Evolutionary conservation across 1,140 invertebrate species (phyloP).

Genomic region (Diabrotica virgifera): DNA sequence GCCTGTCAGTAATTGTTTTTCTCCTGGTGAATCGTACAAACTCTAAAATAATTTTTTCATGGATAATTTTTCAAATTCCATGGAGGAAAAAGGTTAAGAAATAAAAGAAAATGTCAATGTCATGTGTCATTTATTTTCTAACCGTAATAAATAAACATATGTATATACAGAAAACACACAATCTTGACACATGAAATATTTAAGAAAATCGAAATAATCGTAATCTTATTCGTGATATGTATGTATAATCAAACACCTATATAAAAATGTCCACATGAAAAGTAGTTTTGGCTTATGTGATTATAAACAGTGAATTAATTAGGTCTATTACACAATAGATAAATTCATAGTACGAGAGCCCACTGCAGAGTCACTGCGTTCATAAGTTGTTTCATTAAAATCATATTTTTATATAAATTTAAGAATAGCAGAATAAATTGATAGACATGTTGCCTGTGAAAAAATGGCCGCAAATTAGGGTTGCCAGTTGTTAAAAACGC

Average conservation of each 20-base stretch:
- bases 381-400: too few species aligned
- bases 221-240: constrained; percentile 35
- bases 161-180: constrained; percentile 37
- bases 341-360: too few species aligned
- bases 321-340: constrained; percentile 23
- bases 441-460: too few species aligned
- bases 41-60: too few species aligned
- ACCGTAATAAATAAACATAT: constrained; percentile 38
- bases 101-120: neutral
- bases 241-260: constrained; percentile 34
- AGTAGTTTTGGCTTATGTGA: constrained; percentile 22
- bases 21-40: too few species aligned
- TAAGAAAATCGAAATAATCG: constrained; percentile 32
- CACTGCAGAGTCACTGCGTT: too few species aligned
- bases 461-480: too few species aligned
- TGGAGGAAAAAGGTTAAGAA: neutral
- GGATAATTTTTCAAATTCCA: too few species aligned
- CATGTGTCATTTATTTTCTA: constrained; percentile 35
- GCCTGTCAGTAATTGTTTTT: too few species aligned
- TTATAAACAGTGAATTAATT: constrained; percentile 25
- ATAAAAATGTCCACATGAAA: constrained; percentile 37
- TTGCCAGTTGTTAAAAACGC: too few species aligned
- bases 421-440: too few species aligned
- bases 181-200: constrained; percentile 21
- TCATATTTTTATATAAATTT: too few species aligned